These are phyloP conservation scores for Sesamia inferens DNA, from an alignment of 2,888 invertebrate genomes.

Conservation along the genomic window DNA sequence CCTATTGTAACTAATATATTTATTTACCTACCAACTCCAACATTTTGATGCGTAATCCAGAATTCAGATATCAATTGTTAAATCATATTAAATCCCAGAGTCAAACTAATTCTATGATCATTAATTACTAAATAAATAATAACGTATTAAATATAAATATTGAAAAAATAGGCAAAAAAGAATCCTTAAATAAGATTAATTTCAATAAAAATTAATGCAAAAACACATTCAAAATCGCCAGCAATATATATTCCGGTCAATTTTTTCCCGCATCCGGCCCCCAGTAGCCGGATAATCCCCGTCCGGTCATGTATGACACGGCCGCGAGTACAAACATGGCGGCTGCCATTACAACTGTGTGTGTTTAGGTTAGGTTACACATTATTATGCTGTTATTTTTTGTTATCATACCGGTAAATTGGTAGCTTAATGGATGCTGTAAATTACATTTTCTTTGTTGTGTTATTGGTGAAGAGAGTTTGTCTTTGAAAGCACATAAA, in stretches of 20 bases:
- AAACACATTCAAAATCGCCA: conserved; percentile 60
- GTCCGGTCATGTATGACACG: conserved; percentile 83
- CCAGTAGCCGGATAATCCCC: conserved; percentile 79
- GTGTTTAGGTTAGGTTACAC: conserved; percentile 86
- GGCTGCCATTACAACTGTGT: conserved; percentile 78
- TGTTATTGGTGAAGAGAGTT: conserved; percentile 9
- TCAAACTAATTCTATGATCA: background rate
- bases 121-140: background rate
- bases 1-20: no score
- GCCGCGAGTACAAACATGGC: conserved; percentile 79
- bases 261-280: conserved; percentile 65
- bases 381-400: conserved; percentile 79
- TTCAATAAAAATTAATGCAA: conserved; percentile 59
- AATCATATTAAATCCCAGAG: background rate
- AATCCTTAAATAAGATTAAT: conserved; percentile 35
- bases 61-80: no score
- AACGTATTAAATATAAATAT: conserved; percentile 10
- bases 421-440: conserved; percentile 55
- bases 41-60: no score
- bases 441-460: conserved; percentile 55
- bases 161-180: conserved; percentile 23
- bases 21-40: no score
- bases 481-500: no score
- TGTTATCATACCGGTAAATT: conserved; percentile 68
- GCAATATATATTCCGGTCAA: conserved; percentile 62